Evolutionary conservation across 2,888 invertebrate species (phyloP).

Genomic region (Lamellibrachia columna): DNA sequence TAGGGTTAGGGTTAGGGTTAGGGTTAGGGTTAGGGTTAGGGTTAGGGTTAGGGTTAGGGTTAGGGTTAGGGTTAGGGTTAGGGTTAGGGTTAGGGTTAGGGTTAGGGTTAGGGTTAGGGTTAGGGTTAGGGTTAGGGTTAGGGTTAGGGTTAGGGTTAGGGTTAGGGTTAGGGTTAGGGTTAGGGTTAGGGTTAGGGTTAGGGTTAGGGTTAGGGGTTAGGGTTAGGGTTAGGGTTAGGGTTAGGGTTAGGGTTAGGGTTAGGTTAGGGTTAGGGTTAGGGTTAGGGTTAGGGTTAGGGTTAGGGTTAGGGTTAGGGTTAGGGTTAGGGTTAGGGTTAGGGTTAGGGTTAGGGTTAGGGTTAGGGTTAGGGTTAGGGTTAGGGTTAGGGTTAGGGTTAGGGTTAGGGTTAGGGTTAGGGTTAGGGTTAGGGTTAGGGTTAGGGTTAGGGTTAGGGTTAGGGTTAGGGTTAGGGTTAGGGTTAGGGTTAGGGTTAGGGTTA

Average conservation of each 20-base stretch:
- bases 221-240: slow-evolving; percentile 23
- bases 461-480: slow-evolving; percentile 44
- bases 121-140: slow-evolving; percentile 40
- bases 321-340: slow-evolving; percentile 41
- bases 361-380: slow-evolving; percentile 45
- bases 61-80: slow-evolving; percentile 44
- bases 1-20: slow-evolving; percentile 34
- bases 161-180: slow-evolving; percentile 46
- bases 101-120: slow-evolving; percentile 45
- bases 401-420: slow-evolving; percentile 38
- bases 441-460: slow-evolving; percentile 45
- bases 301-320: slow-evolving; percentile 44
- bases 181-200: slow-evolving; percentile 46
- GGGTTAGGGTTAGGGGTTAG: slow-evolving; percentile 25
- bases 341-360: slow-evolving; percentile 40
- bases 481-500: slow-evolving; percentile 43
- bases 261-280: slow-evolving; percentile 46
- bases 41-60: slow-evolving; percentile 43
- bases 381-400: slow-evolving; percentile 39
- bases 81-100: slow-evolving; percentile 44
- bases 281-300: slow-evolving; percentile 47
- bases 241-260: slow-evolving; percentile 43
- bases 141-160: slow-evolving; percentile 43
- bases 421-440: slow-evolving; percentile 44
- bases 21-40: slow-evolving; percentile 42